Percentiles rank a stretch among this genome's conserved stretches.
Conservation (phyloP, 1,140 invertebrate species). For the Paralvinella palmiformis region DNA sequence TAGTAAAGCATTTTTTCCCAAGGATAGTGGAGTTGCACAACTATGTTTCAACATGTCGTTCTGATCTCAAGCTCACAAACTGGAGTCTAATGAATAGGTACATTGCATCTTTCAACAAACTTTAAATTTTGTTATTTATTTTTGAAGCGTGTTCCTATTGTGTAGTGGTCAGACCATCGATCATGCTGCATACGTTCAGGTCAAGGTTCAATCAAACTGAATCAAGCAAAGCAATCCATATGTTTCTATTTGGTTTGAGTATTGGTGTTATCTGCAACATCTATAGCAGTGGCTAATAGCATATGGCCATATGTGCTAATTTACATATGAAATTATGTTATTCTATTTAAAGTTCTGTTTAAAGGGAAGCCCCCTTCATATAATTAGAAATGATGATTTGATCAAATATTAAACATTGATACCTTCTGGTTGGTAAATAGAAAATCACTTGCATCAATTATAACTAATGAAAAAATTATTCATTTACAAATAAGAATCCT, state of each 20-base stretch:
- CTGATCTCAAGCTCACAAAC: constrained; percentile 44
- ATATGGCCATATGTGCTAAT: too few species aligned
- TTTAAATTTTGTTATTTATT: neutral
- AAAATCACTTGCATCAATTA: neutral
- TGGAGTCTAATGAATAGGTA: constrained; percentile 48
- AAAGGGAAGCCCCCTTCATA: neutral
- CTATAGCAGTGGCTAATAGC: too few species aligned
- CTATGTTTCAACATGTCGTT: constrained; percentile 33
- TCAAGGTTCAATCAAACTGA: too few species aligned
- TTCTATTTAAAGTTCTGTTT: too few species aligned
- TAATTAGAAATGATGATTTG: neutral
- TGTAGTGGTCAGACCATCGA: neutral
- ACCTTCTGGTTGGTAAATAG: neutral
- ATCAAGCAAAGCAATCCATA: neutral
- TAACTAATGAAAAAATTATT: neutral
- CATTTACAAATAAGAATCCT: neutral
- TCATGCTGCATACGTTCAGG: neutral
- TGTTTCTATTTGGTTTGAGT: neutral
- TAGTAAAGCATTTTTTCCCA: constrained; percentile 45
- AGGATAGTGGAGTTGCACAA: constrained; percentile 46
- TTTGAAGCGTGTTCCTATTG: neutral
- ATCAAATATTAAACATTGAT: neutral
- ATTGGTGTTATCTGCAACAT: neutral
- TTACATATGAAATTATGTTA: too few species aligned
- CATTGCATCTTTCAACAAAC: neutral